phyloP scores from a whole-genome alignment of 2,888 invertebrate genomes.

The Bimastos eiseni region DNA sequence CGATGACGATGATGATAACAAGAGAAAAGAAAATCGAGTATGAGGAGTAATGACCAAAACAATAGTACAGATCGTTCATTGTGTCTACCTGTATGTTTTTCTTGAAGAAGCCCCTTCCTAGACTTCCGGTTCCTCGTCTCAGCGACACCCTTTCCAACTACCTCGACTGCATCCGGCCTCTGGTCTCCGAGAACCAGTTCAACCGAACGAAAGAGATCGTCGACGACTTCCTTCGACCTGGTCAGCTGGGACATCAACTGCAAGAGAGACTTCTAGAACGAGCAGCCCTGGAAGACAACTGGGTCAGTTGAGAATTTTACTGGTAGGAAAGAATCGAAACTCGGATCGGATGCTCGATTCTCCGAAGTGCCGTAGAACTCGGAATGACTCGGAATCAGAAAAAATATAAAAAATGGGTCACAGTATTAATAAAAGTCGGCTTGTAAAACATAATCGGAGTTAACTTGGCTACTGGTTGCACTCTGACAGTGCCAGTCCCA shows the following conservation, averaged over 20 bases:
- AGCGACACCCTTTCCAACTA: conserved; percentile 87
- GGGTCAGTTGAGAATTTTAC: conserved; percentile 70
- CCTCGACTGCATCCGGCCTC: conserved; percentile 80
- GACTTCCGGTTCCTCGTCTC: conserved; percentile 87
- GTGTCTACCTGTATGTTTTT: conserved; percentile 28
- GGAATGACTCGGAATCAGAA: too few relatives aligned
- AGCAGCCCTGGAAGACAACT: conserved; percentile 81
- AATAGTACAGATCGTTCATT: neutral
- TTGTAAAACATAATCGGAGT: too few relatives aligned
- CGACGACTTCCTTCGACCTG: conserved; percentile 73
- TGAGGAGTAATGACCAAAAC: too few relatives aligned
- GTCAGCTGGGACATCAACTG: conserved; percentile 69
- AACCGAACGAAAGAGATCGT: conserved; percentile 70
- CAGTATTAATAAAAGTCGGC: too few relatives aligned
- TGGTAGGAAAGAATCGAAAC: too few relatives aligned
- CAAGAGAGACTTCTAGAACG: conserved; percentile 79
- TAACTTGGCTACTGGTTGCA: too few relatives aligned
- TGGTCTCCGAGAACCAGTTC: conserved; percentile 72
- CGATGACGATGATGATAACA: too few relatives aligned
- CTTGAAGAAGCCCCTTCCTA: conserved; percentile 74
- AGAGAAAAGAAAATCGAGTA: too few relatives aligned
- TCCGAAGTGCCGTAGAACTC: too few relatives aligned
- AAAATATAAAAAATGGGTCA: too few relatives aligned
- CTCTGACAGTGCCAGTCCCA: too few relatives aligned
- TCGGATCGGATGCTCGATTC: too few relatives aligned